Evolutionary conservation across 2,113 vertebrate species (phyloP), one percentile per base, ranked within the genome.

Genomic region (Toxostoma redivivum): DNA sequence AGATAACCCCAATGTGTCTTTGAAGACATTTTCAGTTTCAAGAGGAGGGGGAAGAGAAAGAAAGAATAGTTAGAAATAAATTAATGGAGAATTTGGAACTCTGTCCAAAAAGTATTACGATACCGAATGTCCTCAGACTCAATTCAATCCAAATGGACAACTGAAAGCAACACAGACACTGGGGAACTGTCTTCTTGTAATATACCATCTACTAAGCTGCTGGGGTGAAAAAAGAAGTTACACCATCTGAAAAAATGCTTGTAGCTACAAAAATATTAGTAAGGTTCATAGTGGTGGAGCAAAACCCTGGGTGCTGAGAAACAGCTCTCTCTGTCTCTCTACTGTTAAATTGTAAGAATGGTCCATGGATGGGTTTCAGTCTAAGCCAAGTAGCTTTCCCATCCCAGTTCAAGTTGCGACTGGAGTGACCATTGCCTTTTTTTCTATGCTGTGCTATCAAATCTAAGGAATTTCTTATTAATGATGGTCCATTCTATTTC

Each of bases 391-490:
- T 6, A 54, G 5, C 6, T 71, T 47, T 83, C 21, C 23, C 2
- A 4, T 23, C 7, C 7, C 15, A 22, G 17, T 38, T 42, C 51
- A 80, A 40, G 31, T 33, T 8, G 1, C 71, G 47, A 10, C 7
- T 53, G 10, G 16, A 47, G 16, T 22, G 8, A 65, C 19, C 51
- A 40, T 22, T 83, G 42, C 23, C 61, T n/a, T 61, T 42, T 40
- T 17, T 51, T 51, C 19, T 50, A 9, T 0, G 0, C 9, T 42
- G 33, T 61, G 37, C 17, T 61, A 19, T 61, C 21, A 61, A 35
- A 51, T 38, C 25, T n/a, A 66, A 56, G 33, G 17, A 83, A 47
- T 38, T 88, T 67, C 15, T n/a, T 47, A 21, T 17, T 61, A 31
- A 66, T 38, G 15, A 44, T n/a, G 21, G 24, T 7, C 9, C 5